These are phyloP conservation scores for Hydrochoerus hydrochaeris DNA, from an alignment of 2,113 vertebrate genomes.

Conservation along the genomic window DNA sequence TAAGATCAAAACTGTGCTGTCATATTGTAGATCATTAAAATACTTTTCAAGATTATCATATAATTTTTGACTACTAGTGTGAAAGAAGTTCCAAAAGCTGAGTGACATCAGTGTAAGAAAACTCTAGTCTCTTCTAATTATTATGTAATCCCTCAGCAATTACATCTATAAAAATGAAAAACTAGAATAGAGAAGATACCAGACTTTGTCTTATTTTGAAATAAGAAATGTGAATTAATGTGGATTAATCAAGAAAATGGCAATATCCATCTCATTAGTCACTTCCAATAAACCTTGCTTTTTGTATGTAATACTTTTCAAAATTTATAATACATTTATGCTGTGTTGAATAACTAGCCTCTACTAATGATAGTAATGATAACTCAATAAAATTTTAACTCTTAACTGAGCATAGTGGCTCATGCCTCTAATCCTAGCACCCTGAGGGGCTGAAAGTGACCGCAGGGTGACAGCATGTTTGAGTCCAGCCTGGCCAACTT, in stretches of 20 bases:
- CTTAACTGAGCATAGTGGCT: neutral
- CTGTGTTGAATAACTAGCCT: neutral
- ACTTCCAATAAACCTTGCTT: neutral
- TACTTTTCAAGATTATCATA: neutral
- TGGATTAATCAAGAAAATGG: neutral
- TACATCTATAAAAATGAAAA: neutral
- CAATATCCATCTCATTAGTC: neutral
- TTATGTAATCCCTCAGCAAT: neutral
- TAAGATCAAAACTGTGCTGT: neutral
- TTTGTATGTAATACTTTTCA: slow-evolving; percentile 34
- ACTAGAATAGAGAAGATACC: neutral
- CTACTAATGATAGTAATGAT: slow-evolving; percentile 18
- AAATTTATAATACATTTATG: neutral
- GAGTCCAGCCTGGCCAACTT: neutral
- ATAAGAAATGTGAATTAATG: neutral
- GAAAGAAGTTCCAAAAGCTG: neutral
- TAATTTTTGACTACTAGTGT: neutral
- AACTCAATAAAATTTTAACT: slow-evolving; percentile 23
- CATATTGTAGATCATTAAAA: slow-evolving; percentile 13
- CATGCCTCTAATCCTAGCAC: neutral
- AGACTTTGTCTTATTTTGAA: neutral
- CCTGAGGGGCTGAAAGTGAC: neutral
- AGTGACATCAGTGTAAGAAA: neutral
- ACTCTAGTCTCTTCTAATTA: neutral
- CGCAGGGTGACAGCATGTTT: neutral